A percentile compares a stretch with the other conserved stretches of the same genome.
Evolutionary conservation across 2,797 vertebrate genomes (phyloP).

Genomic region (Enteromius mattozi): DNA sequence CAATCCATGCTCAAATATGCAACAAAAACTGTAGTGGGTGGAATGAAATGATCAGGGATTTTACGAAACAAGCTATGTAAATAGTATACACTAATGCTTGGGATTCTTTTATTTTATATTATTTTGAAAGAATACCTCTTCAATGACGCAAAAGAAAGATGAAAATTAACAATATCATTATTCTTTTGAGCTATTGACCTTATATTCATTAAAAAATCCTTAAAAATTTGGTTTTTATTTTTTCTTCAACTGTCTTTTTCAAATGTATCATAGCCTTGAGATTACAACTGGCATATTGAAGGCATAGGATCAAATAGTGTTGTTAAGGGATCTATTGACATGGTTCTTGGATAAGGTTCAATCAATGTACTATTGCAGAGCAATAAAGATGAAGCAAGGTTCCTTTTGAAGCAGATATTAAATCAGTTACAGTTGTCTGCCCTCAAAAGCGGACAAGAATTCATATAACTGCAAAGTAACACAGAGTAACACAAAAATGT

Average conservation of each 20-base stretch:
- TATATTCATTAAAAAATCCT: not conserved
- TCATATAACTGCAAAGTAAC: not conserved
- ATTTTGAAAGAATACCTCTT: not conserved
- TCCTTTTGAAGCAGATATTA: conserved; percentile 23
- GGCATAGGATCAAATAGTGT: not conserved
- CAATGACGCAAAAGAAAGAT: not conserved
- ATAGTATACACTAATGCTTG: not conserved
- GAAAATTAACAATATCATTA: no score
- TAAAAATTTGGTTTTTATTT: not conserved
- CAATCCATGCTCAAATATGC: conserved; percentile 9
- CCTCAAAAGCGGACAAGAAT: not conserved
- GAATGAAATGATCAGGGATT: conserved; percentile 1
- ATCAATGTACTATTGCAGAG: not conserved
- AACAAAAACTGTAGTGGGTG: conserved; percentile 1
- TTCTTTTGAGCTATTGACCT: not conserved
- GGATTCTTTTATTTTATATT: not conserved
- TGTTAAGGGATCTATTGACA: not conserved
- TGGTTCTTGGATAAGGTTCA: not conserved
- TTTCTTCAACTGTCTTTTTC: not conserved
- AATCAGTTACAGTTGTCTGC: not conserved
- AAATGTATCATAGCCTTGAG: not conserved
- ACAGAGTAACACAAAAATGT: not conserved
- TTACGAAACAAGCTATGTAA: not conserved
- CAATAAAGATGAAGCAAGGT: conserved; percentile 6
- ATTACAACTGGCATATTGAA: not conserved